Percentiles rank a stretch among this genome's conserved stretches.
Conservation (phyloP, 1,140 invertebrate species). For the Bombus waltoni region DNA sequence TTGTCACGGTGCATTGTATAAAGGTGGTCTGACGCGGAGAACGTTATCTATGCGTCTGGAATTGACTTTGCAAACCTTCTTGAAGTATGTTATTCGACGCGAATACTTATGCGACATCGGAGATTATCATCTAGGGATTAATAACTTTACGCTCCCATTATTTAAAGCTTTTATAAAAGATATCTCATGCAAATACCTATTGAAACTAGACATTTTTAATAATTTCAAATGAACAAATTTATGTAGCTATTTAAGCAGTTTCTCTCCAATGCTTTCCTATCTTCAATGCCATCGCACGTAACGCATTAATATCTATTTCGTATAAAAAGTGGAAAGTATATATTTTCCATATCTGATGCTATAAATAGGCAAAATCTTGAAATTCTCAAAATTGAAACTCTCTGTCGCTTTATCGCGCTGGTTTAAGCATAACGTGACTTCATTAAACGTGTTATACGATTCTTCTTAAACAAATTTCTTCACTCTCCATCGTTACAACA, state of each 20-base stretch:
- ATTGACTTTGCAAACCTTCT: not conserved
- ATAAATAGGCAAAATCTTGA: not conserved
- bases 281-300: no score
- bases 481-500: not conserved
- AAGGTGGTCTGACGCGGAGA: not conserved
- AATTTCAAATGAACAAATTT: not conserved
- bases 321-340: no score
- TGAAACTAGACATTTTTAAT: not conserved
- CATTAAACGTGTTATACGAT: no score
- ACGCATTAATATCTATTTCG: no score
- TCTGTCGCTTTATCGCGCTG: not conserved
- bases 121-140: not conserved
- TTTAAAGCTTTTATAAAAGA: not conserved
- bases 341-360: no score
- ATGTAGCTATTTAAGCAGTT: not conserved
- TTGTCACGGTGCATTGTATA: conserved; percentile 8
- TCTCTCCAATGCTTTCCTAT: no score
- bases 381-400: not conserved
- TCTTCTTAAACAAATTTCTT: no score
- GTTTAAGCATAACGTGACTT: no score
- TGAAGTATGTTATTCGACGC: not conserved
- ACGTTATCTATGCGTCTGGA: not conserved
- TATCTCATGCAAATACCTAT: no score
- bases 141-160: not conserved
- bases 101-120: not conserved